Percentiles rank a stretch among this genome's conserved stretches.
phyloP scores from a whole-genome alignment of 2,888 invertebrate genomes.

The Incurvaria masculella region DNA sequence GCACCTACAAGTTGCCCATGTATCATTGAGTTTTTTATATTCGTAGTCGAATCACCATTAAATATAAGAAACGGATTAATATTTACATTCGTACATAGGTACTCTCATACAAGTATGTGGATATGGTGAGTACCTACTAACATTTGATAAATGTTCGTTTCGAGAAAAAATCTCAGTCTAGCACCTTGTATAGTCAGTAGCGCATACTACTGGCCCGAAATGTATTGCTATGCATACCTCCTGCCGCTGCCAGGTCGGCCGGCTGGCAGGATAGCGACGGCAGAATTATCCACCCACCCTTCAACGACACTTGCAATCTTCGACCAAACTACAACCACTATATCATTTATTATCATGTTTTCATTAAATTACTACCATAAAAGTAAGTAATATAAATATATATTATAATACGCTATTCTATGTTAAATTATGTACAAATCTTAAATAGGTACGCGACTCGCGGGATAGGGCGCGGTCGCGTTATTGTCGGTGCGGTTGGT shows the following conservation, averaged over 20 bases:
- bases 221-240: background rate
- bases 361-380: background rate
- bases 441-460: background rate
- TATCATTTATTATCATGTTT: background rate
- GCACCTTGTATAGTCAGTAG: background rate
- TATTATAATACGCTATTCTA: background rate
- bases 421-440: background rate
- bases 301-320: background rate
- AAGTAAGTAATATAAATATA: background rate
- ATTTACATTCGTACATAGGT: no score
- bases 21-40: no score
- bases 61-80: background rate
- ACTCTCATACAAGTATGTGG: no score
- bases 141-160: background rate
- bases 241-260: no score
- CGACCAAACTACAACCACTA: background rate
- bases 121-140: no score
- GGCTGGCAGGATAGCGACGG: no score
- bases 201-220: background rate
- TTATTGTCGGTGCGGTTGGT: conserved; percentile 55
- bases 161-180: background rate
- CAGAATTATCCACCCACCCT: no score
- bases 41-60: no score
- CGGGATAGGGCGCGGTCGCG: background rate
- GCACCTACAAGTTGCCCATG: no score